phyloP scores from a whole-genome alignment of 2,113 vertebrate species.

The Lagopus leucura region DNA sequence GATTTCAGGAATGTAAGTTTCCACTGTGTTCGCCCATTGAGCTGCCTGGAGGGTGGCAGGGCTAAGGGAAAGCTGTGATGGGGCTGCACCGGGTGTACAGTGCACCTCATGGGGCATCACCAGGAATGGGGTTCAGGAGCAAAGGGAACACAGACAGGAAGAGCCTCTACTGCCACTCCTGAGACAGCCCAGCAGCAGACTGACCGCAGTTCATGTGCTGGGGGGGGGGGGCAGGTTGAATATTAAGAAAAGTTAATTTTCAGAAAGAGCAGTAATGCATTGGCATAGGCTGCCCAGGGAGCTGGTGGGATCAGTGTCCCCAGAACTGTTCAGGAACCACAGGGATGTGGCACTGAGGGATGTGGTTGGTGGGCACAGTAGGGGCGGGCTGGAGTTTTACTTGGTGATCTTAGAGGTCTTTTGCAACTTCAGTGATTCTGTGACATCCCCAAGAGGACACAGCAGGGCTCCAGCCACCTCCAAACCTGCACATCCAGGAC shows the following conservation, averaged over 20 bases:
- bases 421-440: no score
- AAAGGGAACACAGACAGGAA: not conserved
- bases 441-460: not conserved
- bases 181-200: not conserved
- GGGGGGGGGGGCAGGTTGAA: no score
- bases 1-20: constrained; percentile 48
- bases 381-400: no score
- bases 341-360: no score
- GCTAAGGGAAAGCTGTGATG: not conserved
- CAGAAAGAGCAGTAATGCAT: no score
- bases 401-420: no score
- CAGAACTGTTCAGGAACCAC: no score
- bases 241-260: no score
- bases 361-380: no score
- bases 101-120: rapidly evolving
- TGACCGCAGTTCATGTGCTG: rapidly evolving
- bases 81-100: rapidly evolving
- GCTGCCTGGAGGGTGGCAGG: not conserved
- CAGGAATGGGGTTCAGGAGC: not conserved
- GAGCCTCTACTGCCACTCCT: not conserved
- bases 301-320: no score
- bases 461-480: not conserved
- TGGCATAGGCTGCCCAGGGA: no score
- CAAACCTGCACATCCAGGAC: not conserved
- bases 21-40: not conserved